These are phyloP conservation scores for Aphaenogaster floridana DNA, from an alignment of 1,140 invertebrate species.

Conservation along the genomic window DNA sequence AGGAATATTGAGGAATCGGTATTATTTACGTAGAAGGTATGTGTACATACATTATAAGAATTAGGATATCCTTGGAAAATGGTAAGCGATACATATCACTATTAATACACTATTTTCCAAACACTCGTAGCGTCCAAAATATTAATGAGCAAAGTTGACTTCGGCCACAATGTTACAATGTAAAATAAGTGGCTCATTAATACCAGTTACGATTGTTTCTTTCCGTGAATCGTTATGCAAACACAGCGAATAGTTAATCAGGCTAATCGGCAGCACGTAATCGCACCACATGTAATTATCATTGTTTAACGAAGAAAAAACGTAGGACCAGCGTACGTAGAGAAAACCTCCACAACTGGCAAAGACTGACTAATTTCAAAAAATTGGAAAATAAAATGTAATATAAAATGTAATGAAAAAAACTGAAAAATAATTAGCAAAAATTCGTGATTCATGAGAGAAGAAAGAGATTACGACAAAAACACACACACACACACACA, in stretches of 20 bases:
- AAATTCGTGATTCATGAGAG: background rate
- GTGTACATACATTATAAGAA: constrained; percentile 1
- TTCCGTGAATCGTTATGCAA: background rate
- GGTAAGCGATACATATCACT: background rate
- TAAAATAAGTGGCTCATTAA: background rate
- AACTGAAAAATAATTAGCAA: background rate
- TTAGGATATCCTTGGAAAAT: background rate
- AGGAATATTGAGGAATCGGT: background rate
- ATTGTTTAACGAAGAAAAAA: background rate
- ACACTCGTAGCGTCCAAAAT: background rate
- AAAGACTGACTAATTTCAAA: constrained; percentile 22
- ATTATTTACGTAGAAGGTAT: background rate
- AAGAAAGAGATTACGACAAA: background rate
- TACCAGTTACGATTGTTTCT: background rate
- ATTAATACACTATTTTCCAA: background rate
- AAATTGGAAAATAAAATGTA: constrained; percentile 30
- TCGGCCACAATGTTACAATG: background rate
- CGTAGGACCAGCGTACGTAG: background rate
- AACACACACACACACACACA: background rate
- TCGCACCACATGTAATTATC: background rate
- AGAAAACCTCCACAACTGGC: background rate
- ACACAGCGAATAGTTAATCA: background rate
- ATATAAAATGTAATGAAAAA: constrained; percentile 12
- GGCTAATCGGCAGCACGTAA: background rate
- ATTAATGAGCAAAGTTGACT: background rate